Percentiles rank a stretch among this genome's conserved stretches.
These are phyloP conservation scores for Sebastes oblongus DNA, from an alignment of 2,797 vertebrate species.

Conservation along the genomic window DNA sequence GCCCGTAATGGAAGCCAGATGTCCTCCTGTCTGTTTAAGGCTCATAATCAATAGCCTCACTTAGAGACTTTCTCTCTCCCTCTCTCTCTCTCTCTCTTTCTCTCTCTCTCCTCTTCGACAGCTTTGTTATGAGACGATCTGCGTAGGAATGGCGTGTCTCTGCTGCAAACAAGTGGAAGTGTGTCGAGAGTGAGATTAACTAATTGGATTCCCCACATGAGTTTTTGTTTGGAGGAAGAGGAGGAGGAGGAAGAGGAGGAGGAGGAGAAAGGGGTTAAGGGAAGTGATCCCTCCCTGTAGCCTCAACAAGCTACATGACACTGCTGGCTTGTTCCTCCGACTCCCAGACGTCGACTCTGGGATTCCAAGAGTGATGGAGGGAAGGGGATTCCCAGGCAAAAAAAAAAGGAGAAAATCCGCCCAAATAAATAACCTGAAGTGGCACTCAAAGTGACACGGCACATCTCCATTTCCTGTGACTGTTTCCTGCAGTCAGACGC, in stretches of 20 bases:
- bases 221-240: conserved; percentile 56
- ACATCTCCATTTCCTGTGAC: conserved; percentile 74
- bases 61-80: conserved; percentile 64
- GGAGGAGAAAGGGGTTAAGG: conserved; percentile 34
- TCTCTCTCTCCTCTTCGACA: conserved; percentile 71
- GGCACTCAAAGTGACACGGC: conserved; percentile 70
- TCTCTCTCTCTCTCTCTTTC: conserved; percentile 50
- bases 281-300: conserved; percentile 69
- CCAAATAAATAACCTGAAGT: conserved; percentile 82
- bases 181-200: conserved; percentile 85
- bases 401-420: conserved; percentile 42
- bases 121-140: conserved; percentile 87
- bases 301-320: conserved; percentile 72
- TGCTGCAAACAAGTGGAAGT: conserved; percentile 70
- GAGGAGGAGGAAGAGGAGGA: conserved; percentile 13
- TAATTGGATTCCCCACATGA: conserved; percentile 75
- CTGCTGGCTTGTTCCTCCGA: conserved; percentile 55
- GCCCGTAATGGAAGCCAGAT: conserved; percentile 92
- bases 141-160: conserved; percentile 80
- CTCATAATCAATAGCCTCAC: conserved; percentile 88
- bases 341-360: conserved; percentile 45
- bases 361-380: conserved; percentile 59
- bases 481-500: conserved; percentile 73
- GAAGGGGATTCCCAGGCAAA: conserved; percentile 62
- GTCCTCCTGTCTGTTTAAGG: conserved; percentile 84